Conservation (phyloP, 2,797 vertebrate species). For the Tolypeutes matacus region DNA sequence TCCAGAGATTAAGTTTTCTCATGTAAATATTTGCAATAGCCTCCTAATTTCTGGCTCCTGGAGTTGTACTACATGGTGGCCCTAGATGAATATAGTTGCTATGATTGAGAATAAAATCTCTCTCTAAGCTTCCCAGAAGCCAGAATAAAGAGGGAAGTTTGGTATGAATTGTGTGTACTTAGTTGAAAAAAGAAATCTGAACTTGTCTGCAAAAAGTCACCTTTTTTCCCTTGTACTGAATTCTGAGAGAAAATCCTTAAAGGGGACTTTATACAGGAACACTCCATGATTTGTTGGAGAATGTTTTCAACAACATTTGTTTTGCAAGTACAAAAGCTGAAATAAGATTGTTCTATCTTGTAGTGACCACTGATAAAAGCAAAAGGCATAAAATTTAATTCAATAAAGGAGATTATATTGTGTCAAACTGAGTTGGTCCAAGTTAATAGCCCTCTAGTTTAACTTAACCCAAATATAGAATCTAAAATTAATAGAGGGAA, state of each 20-base stretch:
- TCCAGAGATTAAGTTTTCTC: neutral
- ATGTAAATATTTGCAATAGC: neutral
- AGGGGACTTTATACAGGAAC: neutral
- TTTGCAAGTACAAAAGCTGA: constrained; percentile 13
- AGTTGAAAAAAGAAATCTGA: neutral
- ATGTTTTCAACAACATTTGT: constrained; percentile 23
- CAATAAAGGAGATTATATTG: constrained; percentile 12
- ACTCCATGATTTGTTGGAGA: neutral
- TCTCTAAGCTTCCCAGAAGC: constrained; percentile 2
- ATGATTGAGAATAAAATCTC: constrained; percentile 13
- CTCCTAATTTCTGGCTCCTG: neutral
- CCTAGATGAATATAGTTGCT: neutral
- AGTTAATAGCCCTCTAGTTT: neutral
- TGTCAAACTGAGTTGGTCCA: neutral
- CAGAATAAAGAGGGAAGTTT: neutral
- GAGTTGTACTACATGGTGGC: neutral
- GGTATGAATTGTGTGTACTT: neutral
- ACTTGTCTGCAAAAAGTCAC: neutral
- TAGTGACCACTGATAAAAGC: constrained; percentile 27
- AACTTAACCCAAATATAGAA: constrained; percentile 14
- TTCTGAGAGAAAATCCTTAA: neutral
- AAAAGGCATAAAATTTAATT: constrained; percentile 39
- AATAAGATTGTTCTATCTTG: constrained; percentile 44
- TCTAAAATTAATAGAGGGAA: constrained; percentile 24
- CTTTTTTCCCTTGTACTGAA: neutral